Evolutionary conservation across 2,888 invertebrate genomes (phyloP).

Genomic region (Lepidochrysops patricia): DNA sequence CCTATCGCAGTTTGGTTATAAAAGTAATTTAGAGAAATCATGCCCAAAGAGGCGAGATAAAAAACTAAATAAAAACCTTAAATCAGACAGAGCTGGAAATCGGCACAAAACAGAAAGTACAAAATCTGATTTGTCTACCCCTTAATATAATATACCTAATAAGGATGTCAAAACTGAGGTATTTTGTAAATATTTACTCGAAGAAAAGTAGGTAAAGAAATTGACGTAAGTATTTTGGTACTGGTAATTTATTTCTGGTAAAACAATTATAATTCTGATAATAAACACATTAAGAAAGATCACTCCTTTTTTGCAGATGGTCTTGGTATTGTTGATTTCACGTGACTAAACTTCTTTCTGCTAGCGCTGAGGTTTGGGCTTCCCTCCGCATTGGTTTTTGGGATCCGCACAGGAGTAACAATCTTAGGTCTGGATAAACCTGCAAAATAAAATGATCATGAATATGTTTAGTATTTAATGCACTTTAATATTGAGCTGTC

Average conservation of each 20-base stretch:
- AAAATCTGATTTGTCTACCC: not conserved
- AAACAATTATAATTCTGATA: not conserved
- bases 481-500: too few relatives aligned
- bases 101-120: constrained; percentile 42
- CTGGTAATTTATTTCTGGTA: constrained; percentile 5
- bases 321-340: constrained; percentile 64
- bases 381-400: constrained; percentile 32
- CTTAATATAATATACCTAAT: not conserved
- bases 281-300: constrained; percentile 15
- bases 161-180: too few relatives aligned
- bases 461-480: not conserved
- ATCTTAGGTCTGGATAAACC: constrained; percentile 50
- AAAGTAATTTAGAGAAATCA: constrained; percentile 24
- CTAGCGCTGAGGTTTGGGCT: constrained; percentile 46
- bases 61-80: constrained; percentile 34
- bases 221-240: not conserved
- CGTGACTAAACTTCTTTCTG: constrained; percentile 53
- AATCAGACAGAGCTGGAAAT: constrained; percentile 46
- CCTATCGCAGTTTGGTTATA: constrained; percentile 31
- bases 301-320: constrained; percentile 44
- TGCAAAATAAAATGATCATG: constrained; percentile 27
- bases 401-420: constrained; percentile 38
- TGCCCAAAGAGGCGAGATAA: constrained; percentile 31
- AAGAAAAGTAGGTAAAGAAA: not conserved
- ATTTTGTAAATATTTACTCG: not conserved